A percentile compares a stretch with the other conserved stretches of the same genome.
These are phyloP conservation scores for Plumapathes pennacea DNA, from an alignment of 92 coral and sea anemone species.

Conservation along the genomic window DNA sequence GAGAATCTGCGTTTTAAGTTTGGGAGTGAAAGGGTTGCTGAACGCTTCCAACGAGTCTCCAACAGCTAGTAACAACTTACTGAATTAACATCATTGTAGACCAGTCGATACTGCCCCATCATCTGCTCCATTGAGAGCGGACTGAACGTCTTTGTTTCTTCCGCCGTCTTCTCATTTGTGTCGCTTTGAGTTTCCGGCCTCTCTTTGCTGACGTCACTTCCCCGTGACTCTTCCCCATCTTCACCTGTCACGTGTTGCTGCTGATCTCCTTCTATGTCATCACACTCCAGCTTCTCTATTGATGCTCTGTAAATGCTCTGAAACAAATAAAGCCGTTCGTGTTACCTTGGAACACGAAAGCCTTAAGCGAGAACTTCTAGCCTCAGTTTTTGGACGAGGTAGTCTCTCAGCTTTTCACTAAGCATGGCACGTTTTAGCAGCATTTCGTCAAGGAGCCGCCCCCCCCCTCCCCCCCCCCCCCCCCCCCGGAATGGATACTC, in stretches of 20 bases:
- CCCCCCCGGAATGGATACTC: too few relatives aligned
- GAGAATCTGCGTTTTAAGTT: too few relatives aligned
- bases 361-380: too few relatives aligned
- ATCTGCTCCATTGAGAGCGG: slow-evolving; percentile 26
- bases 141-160: background rate
- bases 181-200: background rate
- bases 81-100: slow-evolving; percentile 65
- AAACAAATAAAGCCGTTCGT: background rate
- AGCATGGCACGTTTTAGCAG: too few relatives aligned
- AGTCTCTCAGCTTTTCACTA: too few relatives aligned
- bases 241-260: background rate
- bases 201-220: background rate
- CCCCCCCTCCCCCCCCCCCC: too few relatives aligned
- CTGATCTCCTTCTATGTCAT: background rate
- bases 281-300: slow-evolving; percentile 32
- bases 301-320: slow-evolving; percentile 52
- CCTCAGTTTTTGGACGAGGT: too few relatives aligned
- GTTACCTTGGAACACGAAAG: background rate
- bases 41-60: too few relatives aligned
- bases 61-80: too few relatives aligned
- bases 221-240: background rate
- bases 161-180: background rate
- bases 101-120: slow-evolving; percentile 47
- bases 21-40: too few relatives aligned
- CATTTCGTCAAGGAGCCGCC: too few relatives aligned